Conservation (phyloP, 2,888 invertebrate genomes). For the Microplitis deprimator region DNA sequence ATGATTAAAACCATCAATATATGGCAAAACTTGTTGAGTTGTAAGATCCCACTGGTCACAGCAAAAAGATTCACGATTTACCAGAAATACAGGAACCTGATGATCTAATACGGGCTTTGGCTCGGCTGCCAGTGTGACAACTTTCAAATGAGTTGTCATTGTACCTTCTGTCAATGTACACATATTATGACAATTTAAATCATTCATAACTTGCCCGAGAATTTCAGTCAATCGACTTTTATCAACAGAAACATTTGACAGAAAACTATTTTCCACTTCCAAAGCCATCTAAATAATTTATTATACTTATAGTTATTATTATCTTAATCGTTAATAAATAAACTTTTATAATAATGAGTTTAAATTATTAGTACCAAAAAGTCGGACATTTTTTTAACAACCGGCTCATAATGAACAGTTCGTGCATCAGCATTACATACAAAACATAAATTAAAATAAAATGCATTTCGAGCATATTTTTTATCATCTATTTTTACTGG, state of each 20-base stretch:
- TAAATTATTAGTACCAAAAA: conserved; percentile 78
- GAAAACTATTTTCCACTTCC: conserved; percentile 89
- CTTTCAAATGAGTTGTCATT: conserved; percentile 91
- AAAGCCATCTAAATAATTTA: conserved; percentile 77
- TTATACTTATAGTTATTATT: conserved; percentile 29
- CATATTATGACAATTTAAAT: conserved; percentile 85
- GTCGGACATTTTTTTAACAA: conserved; percentile 93
- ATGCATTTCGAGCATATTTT: conserved; percentile 93
- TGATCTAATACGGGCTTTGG: conserved; percentile 88
- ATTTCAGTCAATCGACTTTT: conserved; percentile 82
- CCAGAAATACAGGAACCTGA: conserved; percentile 90
- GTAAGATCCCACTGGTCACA: conserved; percentile 93
- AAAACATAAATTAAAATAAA: conserved; percentile 95
- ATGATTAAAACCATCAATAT: conserved; percentile 94
- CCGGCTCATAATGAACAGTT: conserved; percentile 93
- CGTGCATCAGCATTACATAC: conserved; percentile 92
- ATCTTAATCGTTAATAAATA: conserved; percentile 16
- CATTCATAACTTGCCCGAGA: conserved; percentile 83
- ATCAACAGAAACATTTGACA: conserved; percentile 83
- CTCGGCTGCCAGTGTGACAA: conserved; percentile 85
- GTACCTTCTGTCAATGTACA: conserved; percentile 88
- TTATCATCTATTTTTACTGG: conserved; percentile 91
- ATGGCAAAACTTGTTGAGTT: conserved; percentile 91
- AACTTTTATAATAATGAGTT: neutral
- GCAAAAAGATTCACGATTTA: conserved; percentile 77